Conservation (phyloP, 2,797 vertebrate genomes). For the Calcarius lapponicus region DNA sequence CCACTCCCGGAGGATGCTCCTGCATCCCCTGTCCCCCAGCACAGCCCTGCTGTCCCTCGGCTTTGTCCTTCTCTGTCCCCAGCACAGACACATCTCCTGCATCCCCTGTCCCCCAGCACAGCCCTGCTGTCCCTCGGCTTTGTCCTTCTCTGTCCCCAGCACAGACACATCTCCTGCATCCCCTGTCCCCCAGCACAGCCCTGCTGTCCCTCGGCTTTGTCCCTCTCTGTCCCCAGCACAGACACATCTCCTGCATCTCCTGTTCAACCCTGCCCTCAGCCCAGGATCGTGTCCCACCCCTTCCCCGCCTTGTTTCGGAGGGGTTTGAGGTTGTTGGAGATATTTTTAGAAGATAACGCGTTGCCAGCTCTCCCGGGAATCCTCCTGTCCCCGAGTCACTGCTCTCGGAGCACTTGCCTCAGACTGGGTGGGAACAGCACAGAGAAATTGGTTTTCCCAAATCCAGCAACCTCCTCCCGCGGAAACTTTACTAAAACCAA, state of each 20-base stretch:
- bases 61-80: background rate
- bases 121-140: fast-evolving
- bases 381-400: background rate
- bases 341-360: background rate
- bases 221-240: background rate
- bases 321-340: background rate
- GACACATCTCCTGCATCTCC: fast-evolving
- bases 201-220: fast-evolving
- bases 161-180: background rate
- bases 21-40: fast-evolving
- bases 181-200: background rate
- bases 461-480: background rate
- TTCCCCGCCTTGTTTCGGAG: fast-evolving
- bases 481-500: background rate
- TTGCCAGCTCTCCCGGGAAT: background rate
- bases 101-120: background rate
- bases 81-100: background rate
- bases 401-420: background rate
- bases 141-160: background rate
- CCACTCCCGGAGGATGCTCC: fast-evolving
- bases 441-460: background rate
- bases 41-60: fast-evolving
- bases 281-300: background rate
- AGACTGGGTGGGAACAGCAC: fast-evolving
- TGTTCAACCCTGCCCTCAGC: background rate